Conservation (phyloP, 2,888 invertebrate species). For the Hydriomena furcata region DNA sequence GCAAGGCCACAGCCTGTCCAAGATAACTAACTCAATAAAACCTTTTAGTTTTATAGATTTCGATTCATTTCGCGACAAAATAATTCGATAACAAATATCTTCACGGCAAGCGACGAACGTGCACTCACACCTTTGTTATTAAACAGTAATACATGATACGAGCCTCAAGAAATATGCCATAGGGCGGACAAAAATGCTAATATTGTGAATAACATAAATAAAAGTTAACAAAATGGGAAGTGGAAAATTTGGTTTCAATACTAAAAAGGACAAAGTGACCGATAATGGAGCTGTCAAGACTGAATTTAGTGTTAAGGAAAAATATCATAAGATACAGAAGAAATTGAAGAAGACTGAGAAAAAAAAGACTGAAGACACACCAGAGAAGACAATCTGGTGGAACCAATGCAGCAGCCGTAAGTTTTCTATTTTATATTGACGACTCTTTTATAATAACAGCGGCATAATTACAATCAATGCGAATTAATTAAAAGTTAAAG, state of each 20-base stretch:
- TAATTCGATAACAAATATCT: constrained; percentile 72
- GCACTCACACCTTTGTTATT: constrained; percentile 50
- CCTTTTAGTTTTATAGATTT: constrained; percentile 76
- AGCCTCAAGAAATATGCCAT: constrained; percentile 47
- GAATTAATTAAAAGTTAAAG: no score
- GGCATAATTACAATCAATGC: no score
- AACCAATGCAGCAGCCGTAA: constrained; percentile 78
- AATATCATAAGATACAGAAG: constrained; percentile 74
- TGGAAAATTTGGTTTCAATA: constrained; percentile 71
- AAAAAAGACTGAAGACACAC: constrained; percentile 72
- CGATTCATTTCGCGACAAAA: constrained; percentile 71
- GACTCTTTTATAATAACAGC: no score
- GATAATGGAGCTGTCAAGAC: constrained; percentile 59
- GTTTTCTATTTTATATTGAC: constrained; percentile 40
- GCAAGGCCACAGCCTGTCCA: constrained; percentile 72
- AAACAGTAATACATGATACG: constrained; percentile 50
- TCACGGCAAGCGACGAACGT: constrained; percentile 63
- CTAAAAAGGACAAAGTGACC: constrained; percentile 73
- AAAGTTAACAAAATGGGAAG: constrained; percentile 73
- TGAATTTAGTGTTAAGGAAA: constrained; percentile 79
- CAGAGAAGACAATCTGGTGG: constrained; percentile 80
- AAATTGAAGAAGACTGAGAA: constrained; percentile 80
- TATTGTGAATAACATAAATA: constrained; percentile 48
- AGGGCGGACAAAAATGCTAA: constrained; percentile 52
- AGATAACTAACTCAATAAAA: constrained; percentile 78